These are phyloP conservation scores for Podocnemis expansa DNA, from an alignment of 2,113 vertebrate species.

Conservation along the genomic window DNA sequence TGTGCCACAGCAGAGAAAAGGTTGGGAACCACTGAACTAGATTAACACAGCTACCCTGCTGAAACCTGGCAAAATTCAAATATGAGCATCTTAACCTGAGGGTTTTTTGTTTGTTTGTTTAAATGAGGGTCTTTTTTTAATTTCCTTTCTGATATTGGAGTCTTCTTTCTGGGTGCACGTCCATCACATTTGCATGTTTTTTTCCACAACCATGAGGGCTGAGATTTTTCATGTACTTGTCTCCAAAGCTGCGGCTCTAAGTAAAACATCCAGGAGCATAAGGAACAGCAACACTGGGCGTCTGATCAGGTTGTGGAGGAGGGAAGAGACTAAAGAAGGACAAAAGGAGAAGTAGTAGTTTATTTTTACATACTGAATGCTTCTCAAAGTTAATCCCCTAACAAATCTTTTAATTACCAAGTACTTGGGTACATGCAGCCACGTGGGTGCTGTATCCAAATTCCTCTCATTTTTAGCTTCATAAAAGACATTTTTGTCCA, in stretches of 20 bases:
- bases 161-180: neutral
- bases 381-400: neutral
- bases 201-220: fast-evolving
- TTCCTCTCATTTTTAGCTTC: neutral
- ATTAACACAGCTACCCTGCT: too few species aligned
- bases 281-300: neutral
- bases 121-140: neutral
- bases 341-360: neutral
- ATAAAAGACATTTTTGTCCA: neutral
- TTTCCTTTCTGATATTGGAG: neutral
- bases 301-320: too few species aligned
- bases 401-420: neutral
- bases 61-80: slow-evolving; percentile 13
- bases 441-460: neutral
- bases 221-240: neutral
- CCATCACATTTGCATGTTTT: fast-evolving
- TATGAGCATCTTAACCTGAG: neutral
- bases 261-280: neutral
- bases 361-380: neutral
- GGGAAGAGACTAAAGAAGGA: neutral
- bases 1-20: too few species aligned
- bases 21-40: too few species aligned
- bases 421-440: neutral
- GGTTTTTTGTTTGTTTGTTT: neutral
- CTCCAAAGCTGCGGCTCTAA: neutral